These are phyloP conservation scores for Drosophila anomelani DNA, from an alignment of 2,888 invertebrate genomes.

Conservation along the genomic window DNA sequence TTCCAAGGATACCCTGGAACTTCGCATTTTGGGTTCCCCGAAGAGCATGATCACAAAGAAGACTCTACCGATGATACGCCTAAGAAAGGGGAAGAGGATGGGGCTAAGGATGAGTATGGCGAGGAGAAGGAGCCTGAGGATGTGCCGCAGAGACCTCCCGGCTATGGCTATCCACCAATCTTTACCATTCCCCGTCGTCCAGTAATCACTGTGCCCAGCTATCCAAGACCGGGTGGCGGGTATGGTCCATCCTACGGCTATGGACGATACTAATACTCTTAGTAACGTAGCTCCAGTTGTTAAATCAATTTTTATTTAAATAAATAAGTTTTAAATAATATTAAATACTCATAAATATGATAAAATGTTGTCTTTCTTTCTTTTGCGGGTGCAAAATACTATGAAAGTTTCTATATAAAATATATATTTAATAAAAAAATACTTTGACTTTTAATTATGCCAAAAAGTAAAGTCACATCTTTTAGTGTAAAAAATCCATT, in stretches of 20 bases:
- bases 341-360: not conserved
- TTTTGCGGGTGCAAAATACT: not conserved
- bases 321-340: not conserved
- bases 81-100: constrained; percentile 1
- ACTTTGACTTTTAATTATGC: not conserved
- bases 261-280: constrained; percentile 39
- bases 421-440: not conserved
- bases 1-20: constrained; percentile 9
- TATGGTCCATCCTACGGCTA: constrained; percentile 54
- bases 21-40: constrained; percentile 14
- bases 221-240: constrained; percentile 40
- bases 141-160: constrained; percentile 17
- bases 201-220: constrained; percentile 20
- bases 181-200: constrained; percentile 51
- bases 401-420: not conserved
- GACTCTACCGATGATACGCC: constrained; percentile 22
- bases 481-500: not conserved
- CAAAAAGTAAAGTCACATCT: not conserved
- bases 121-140: constrained; percentile 14
- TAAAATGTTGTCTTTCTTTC: no score
- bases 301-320: not conserved
- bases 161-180: constrained; percentile 57
- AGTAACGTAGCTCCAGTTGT: not conserved
- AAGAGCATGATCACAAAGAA: constrained; percentile 2
- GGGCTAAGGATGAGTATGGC: no score